Conservation (phyloP, 2,797 vertebrate species). For the Tachyglossus aculeatus region DNA sequence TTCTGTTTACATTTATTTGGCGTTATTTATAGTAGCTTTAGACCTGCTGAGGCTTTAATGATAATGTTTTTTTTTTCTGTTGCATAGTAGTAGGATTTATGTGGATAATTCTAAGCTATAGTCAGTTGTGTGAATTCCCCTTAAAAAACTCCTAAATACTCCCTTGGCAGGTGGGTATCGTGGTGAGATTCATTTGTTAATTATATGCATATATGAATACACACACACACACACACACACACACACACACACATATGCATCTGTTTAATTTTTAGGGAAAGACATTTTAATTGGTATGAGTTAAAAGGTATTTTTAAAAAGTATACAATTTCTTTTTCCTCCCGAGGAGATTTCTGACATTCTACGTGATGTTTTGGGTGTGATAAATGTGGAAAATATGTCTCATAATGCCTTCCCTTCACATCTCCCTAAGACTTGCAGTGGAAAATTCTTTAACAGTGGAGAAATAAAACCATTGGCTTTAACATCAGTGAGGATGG, state of each 20-base stretch:
- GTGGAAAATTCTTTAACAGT: background rate
- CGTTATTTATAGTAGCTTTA: background rate
- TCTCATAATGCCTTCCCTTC: slow-evolving; percentile 52
- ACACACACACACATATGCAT: background rate
- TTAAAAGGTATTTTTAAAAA: slow-evolving; percentile 26
- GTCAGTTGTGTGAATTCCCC: background rate
- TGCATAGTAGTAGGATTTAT: too few species aligned
- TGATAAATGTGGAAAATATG: slow-evolving; percentile 38
- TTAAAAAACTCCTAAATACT: slow-evolving; percentile 22
- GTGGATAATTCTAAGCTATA: too few species aligned
- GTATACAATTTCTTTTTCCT: background rate
- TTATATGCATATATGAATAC: slow-evolving; percentile 29
- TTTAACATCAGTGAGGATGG: slow-evolving; percentile 38
- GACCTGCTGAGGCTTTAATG: too few species aligned
- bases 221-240: background rate
- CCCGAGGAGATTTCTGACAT: slow-evolving; percentile 2
- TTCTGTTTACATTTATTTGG: slow-evolving; percentile 2
- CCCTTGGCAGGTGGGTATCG: slow-evolving; percentile 7
- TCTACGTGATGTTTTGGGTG: slow-evolving; percentile 52
- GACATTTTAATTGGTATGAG: slow-evolving; percentile 26
- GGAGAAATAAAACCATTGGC: slow-evolving; percentile 6
- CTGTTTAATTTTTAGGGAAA: slow-evolving; percentile 44
- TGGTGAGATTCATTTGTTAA: slow-evolving; percentile 3
- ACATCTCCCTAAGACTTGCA: slow-evolving; percentile 14
- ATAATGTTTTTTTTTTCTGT: too few species aligned